phyloP scores from a whole-genome alignment of 2,797 vertebrate genomes.

The Rhincodon typus region DNA sequence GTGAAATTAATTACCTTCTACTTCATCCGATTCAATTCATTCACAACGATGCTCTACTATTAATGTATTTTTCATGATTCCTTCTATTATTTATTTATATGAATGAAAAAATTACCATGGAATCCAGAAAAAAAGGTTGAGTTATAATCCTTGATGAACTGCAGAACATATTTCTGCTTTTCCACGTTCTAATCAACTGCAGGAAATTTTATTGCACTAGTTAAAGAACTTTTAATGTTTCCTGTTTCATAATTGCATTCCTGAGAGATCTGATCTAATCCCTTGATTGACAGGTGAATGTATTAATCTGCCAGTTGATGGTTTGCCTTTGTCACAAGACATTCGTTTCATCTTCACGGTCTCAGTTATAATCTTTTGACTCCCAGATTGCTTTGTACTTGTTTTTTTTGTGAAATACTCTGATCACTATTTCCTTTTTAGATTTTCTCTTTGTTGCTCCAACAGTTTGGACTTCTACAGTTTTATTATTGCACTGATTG shows the following conservation, averaged over 20 bases:
- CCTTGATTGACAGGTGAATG: conserved; percentile 15
- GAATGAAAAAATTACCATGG: background rate
- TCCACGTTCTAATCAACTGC: conserved; percentile 7
- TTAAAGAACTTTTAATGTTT: background rate
- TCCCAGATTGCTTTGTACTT: conserved; percentile 29
- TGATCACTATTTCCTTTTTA: conserved; percentile 27
- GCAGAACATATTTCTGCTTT: background rate
- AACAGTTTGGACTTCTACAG: background rate
- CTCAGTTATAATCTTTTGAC: conserved; percentile 29
- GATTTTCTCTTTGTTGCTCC: conserved; percentile 16
- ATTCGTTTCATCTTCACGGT: conserved; percentile 24
- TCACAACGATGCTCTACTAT: background rate
- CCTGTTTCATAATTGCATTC: conserved; percentile 29
- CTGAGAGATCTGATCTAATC: conserved; percentile 15
- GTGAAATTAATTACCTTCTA: background rate
- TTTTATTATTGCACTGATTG: conserved; percentile 11
- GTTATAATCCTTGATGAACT: background rate
- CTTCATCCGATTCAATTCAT: background rate
- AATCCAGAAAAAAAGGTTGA: background rate
- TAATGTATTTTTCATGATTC: background rate
- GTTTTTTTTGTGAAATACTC: conserved; percentile 1
- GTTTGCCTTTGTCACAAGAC: conserved; percentile 20
- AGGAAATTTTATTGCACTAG: background rate
- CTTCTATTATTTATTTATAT: background rate
- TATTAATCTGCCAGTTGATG: conserved; percentile 26